phyloP scores from a whole-genome alignment of 2,797 vertebrate genomes.

The Characodon lateralis region DNA sequence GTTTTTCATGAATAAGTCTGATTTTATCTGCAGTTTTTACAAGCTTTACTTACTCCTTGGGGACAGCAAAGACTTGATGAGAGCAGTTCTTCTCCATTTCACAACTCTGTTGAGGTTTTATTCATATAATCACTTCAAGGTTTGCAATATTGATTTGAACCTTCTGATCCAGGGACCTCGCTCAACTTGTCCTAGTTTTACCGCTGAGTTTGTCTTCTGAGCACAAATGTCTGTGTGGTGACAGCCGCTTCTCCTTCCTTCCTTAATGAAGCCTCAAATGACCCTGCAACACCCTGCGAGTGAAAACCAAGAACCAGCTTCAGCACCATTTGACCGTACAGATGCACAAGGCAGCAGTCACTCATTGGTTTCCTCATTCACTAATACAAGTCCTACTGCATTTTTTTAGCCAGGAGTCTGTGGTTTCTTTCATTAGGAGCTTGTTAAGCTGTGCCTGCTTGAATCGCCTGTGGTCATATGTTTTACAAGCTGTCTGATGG shows the following conservation, averaged over 20 bases:
- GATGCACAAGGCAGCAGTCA: not conserved
- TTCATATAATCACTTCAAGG: not conserved
- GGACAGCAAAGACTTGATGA: not conserved
- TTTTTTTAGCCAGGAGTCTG: constrained; percentile 22
- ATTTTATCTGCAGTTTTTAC: not conserved
- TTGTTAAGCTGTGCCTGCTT: constrained; percentile 49
- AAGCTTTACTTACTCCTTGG: not conserved
- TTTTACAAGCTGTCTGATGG: constrained; percentile 59
- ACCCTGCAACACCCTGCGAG: not conserved
- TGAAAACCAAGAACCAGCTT: not conserved
- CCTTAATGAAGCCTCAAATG: not conserved
- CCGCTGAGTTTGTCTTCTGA: not conserved
- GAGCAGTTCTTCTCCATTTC: not conserved
- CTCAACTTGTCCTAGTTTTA: not conserved
- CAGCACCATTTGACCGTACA: constrained; percentile 8
- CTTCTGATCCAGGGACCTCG: not conserved
- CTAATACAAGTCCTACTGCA: constrained; percentile 16
- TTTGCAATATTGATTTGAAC: not conserved
- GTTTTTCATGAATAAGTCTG: not conserved
- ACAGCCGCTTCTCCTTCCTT: not conserved
- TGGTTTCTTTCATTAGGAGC: constrained; percentile 40
- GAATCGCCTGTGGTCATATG: constrained; percentile 46
- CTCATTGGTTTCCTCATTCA: constrained; percentile 13
- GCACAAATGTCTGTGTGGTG: not conserved
- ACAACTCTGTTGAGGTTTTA: not conserved